Evolutionary conservation across 2,113 vertebrate genomes (phyloP).

Genomic region (Sorex araneus): DNA sequence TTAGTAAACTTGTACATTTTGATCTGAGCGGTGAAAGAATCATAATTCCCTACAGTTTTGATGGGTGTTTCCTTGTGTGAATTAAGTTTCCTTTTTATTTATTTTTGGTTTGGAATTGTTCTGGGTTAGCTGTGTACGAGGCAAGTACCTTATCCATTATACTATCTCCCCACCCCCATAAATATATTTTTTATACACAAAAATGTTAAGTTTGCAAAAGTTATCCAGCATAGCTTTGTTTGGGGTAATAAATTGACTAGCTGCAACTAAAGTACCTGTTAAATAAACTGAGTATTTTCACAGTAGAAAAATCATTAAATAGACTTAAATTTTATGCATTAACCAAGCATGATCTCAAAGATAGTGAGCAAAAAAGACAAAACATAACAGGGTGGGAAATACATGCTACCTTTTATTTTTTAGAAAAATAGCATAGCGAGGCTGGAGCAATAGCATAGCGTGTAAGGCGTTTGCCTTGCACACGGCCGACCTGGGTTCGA

Average conservation of each 20-base stretch:
- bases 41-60: too few species aligned
- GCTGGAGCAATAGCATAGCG: too few species aligned
- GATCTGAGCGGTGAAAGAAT: too few species aligned
- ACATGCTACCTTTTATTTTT: constrained; percentile 23
- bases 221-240: constrained; percentile 1
- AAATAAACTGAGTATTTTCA: constrained; percentile 6
- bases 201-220: constrained; percentile 44
- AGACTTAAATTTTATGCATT: background rate
- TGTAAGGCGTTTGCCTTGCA: too few species aligned
- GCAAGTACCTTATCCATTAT: too few species aligned
- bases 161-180: background rate
- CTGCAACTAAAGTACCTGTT: constrained; percentile 32
- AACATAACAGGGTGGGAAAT: constrained; percentile 5
- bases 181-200: constrained; percentile 4
- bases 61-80: too few species aligned
- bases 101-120: too few species aligned
- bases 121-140: too few species aligned
- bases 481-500: too few species aligned
- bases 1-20: too few species aligned
- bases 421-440: constrained; percentile 22
- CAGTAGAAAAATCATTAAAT: background rate
- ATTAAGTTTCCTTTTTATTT: too few species aligned
- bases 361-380: background rate
- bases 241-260: constrained; percentile 27
- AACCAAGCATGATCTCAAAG: constrained; percentile 17